phyloP scores from a whole-genome alignment of 2,888 invertebrate genomes.

The Sesia apiformis region DNA sequence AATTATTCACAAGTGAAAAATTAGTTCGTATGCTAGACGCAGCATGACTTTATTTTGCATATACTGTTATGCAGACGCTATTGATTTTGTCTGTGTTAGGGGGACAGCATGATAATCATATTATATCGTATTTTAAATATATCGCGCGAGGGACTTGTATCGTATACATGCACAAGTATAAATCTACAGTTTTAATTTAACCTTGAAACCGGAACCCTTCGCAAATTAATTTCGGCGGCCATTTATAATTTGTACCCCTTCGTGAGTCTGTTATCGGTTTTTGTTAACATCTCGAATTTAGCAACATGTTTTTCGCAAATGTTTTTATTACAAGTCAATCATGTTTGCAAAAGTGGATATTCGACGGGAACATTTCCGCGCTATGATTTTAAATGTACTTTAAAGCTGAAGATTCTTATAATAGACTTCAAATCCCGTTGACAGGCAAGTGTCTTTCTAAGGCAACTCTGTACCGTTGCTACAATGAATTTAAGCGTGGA shows the following conservation, averaged over 20 bases:
- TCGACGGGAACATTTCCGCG: too few relatives aligned
- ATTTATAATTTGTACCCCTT: background rate
- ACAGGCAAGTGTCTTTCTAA: too few relatives aligned
- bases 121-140: constrained; percentile 69
- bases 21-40: constrained; percentile 1
- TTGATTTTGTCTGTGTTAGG: constrained; percentile 74
- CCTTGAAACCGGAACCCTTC: constrained; percentile 39
- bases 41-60: constrained; percentile 44
- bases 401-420: too few relatives aligned
- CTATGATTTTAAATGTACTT: too few relatives aligned
- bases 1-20: background rate
- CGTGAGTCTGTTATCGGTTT: background rate
- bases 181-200: constrained; percentile 23
- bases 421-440: too few relatives aligned
- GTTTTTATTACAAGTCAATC: too few relatives aligned
- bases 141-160: constrained; percentile 37
- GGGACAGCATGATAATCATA: constrained; percentile 67
- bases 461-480: too few relatives aligned
- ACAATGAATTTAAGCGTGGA: too few relatives aligned
- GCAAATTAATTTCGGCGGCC: background rate
- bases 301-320: too few relatives aligned
- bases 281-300: too few relatives aligned
- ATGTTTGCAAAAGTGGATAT: too few relatives aligned
- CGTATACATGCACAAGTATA: constrained; percentile 6
- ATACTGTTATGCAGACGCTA: constrained; percentile 62